Evolutionary conservation across 2,888 invertebrate species (phyloP).

Genomic region (Pheosia gnoma): DNA sequence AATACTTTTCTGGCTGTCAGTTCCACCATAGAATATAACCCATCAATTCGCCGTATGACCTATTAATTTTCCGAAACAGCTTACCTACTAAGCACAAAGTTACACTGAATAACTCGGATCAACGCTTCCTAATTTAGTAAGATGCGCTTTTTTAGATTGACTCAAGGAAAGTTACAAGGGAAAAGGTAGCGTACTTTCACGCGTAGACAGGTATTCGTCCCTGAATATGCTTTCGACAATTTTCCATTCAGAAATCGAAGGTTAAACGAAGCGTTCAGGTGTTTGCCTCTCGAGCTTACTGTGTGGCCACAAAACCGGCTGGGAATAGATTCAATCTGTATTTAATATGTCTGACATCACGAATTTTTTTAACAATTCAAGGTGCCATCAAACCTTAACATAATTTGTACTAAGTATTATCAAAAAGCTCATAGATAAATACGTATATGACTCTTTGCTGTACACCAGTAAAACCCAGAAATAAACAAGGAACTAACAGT

Average conservation of each 20-base stretch:
- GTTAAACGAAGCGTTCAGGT: constrained; percentile 76
- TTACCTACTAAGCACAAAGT: not conserved
- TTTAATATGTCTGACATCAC: too few species aligned
- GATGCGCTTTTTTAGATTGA: not conserved
- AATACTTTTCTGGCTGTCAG: too few species aligned
- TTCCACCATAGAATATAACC: too few species aligned
- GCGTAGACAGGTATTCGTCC: constrained; percentile 20
- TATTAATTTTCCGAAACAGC: not conserved
- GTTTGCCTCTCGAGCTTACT: constrained; percentile 48
- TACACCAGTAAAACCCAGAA: too few species aligned
- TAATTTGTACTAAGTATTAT: too few species aligned
- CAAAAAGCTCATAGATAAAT: too few species aligned
- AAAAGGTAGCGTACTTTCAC: constrained; percentile 15
- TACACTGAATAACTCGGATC: constrained; percentile 5
- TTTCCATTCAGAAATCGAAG: constrained; percentile 73
- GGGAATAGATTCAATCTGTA: not conserved
- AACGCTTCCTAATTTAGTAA: not conserved
- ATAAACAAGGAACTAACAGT: too few species aligned
- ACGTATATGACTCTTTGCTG: too few species aligned
- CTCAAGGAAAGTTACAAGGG: constrained; percentile 6
- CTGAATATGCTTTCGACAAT: constrained; percentile 47
- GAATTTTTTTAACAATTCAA: too few species aligned
- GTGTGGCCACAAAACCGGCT: constrained; percentile 46
- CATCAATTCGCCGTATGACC: not conserved
- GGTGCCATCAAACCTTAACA: too few species aligned